Evolutionary conservation across 1,140 invertebrate genomes (phyloP), one percentile per base, ranked within the genome.

Genomic region (Drosophila fuyamai): DNA sequence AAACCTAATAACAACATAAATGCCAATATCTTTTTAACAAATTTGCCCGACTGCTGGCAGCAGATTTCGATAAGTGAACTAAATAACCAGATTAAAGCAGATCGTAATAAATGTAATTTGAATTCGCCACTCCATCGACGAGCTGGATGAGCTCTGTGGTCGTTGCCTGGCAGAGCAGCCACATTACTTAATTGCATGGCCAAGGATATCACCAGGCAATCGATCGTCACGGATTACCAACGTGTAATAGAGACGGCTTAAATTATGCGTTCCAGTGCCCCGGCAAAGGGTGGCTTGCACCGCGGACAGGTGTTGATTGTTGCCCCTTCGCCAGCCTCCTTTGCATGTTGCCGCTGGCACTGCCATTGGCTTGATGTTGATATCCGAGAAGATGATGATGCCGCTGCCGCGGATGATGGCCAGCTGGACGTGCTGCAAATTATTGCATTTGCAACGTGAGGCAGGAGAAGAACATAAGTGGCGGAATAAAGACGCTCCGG

Each of bases 141-240:
- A 32, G 63, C 35, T 41, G 23, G 13, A 14, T 41, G 47, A 32
- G 16, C 2, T 58, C 27, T 7, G 18, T 51, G 65, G 46, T 36
- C 7, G 56, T 35, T 35, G 27, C 9, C 40, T 16, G 16, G 40
- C 13, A 12, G 16, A 27, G 54, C 63, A 58, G 58, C 62, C 60
- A 65, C 76, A 83, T 83, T 83, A 84, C 82, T 89, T 88, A 88
- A 88, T 88, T 88, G 83, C 84, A 68, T 74, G 76, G 44, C 46
- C 63, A 74, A 76, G 85, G 77, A 89, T 89, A 89, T 89, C 81
- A 86, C 67, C 61, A 54, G 75, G 81, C 81, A 84, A 84, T 84
- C 83, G 83, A 88, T 88, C 83, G 83, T 88, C 83, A 88, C 77
- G 83, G 83, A 88, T 88, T 88, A 88, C 83, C 72, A 84, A 80